These are phyloP conservation scores for Eubasilissa regina DNA, from an alignment of 1,140 invertebrate species.

Conservation along the genomic window DNA sequence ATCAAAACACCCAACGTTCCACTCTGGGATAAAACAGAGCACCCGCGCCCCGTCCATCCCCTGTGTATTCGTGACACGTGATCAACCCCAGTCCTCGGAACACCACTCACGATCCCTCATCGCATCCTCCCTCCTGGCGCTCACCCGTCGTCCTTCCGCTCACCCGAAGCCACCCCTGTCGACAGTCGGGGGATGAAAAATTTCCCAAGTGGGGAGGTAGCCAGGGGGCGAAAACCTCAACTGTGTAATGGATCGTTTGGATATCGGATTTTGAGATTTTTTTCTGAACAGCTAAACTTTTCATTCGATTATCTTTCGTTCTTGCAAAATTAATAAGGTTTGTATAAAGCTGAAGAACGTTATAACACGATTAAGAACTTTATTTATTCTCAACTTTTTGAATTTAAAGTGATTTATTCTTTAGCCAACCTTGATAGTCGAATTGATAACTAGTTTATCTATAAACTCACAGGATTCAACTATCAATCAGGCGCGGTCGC, in stretches of 20 bases:
- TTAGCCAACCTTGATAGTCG: no score
- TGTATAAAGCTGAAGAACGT: no score
- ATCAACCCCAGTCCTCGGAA: neutral
- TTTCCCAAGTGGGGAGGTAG: slow-evolving; percentile 16
- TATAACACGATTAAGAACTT: no score
- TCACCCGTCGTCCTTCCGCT: neutral
- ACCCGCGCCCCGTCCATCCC: slow-evolving; percentile 4
- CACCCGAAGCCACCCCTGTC: slow-evolving; percentile 4
- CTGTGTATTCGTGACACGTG: slow-evolving; percentile 5
- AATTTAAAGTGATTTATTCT: no score
- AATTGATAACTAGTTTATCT: no score
- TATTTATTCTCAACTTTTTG: no score
- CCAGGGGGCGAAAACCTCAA: slow-evolving; percentile 1
- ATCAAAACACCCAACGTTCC: neutral
- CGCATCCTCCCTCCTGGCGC: neutral
- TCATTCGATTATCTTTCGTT: neutral
- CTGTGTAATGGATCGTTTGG: slow-evolving; percentile 8
- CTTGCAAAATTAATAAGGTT: no score
- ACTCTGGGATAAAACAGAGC: neutral
- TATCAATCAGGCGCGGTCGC: no score
- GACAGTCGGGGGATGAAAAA: slow-evolving; percentile 6
- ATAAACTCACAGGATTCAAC: no score
- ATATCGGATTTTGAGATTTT: neutral
- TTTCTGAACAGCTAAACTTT: neutral
- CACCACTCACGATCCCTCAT: neutral